Evolutionary conservation across 2,888 invertebrate genomes (phyloP).

Genomic region (Archips xylosteana): DNA sequence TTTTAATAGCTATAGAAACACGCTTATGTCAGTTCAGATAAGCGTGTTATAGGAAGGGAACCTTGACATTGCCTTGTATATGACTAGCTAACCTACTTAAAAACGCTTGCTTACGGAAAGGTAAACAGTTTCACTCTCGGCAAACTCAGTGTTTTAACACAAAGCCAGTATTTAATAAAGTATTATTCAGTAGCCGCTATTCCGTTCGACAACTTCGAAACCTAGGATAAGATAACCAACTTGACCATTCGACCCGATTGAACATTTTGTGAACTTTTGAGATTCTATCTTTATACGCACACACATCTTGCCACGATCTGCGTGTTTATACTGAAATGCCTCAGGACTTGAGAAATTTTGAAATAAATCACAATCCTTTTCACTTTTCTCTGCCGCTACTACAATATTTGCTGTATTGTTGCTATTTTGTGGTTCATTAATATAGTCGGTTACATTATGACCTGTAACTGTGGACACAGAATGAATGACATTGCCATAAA

Average conservation of each 20-base stretch:
- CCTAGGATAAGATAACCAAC: background rate
- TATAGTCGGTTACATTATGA: too few relatives aligned
- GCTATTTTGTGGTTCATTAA: too few relatives aligned
- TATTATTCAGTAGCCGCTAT: background rate
- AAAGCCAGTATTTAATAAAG: background rate
- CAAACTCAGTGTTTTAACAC: background rate
- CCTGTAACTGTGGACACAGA: too few relatives aligned
- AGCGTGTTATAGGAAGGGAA: background rate
- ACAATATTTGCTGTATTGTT: too few relatives aligned
- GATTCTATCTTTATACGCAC: too few relatives aligned
- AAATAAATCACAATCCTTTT: background rate
- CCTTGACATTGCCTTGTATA: background rate
- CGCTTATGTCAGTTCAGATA: background rate
- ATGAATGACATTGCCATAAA: too few relatives aligned
- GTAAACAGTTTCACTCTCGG: background rate
- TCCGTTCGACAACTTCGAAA: background rate
- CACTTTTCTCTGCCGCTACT: too few relatives aligned
- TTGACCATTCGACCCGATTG: too few relatives aligned
- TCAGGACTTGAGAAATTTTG: too few relatives aligned
- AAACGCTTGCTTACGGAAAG: background rate
- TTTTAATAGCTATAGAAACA: background rate
- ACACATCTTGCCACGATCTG: too few relatives aligned
- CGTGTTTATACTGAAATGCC: too few relatives aligned
- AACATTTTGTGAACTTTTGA: too few relatives aligned
- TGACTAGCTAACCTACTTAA: slow-evolving; percentile 3